Percentiles rank a stretch among this genome's conserved stretches.
Conservation (phyloP, 2,113 vertebrate species). For the Oryzias woworae region DNA sequence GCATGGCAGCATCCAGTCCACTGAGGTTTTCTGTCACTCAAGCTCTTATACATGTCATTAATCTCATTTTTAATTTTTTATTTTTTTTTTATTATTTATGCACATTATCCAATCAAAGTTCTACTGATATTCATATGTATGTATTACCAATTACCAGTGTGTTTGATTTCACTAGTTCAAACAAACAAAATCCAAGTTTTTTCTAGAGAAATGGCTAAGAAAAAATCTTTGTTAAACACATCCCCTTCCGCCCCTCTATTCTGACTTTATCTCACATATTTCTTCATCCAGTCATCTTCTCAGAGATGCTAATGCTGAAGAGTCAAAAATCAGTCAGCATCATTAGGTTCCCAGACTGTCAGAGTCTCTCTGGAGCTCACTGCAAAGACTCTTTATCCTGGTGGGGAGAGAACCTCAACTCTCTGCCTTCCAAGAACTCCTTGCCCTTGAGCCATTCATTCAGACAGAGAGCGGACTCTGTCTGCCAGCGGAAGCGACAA, state of each 20-base stretch:
- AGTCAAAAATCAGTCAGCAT: conserved; percentile 38
- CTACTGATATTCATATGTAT: too few relatives aligned
- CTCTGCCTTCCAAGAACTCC: conserved; percentile 33
- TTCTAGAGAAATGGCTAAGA: not conserved
- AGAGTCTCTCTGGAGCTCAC: conserved; percentile 45
- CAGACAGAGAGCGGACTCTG: conserved; percentile 53
- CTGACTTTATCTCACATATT: conserved; percentile 54
- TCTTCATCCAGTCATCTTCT: conserved; percentile 30
- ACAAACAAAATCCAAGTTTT: not conserved
- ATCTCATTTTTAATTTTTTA: too few relatives aligned
- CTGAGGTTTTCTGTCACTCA: too few relatives aligned
- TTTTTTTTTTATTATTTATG: too few relatives aligned
- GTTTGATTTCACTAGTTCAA: not conserved
- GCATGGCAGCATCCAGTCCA: not conserved
- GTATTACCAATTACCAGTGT: too few relatives aligned
- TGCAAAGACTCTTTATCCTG: conserved; percentile 26
- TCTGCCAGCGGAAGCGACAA: conserved; percentile 47
- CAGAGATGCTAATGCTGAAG: conserved; percentile 31
- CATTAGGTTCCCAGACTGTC: conserved; percentile 34
- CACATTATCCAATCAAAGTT: too few relatives aligned
- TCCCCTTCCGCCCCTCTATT: conserved; percentile 5
- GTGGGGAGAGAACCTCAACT: conserved; percentile 29
- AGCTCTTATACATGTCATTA: too few relatives aligned
- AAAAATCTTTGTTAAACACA: not conserved
- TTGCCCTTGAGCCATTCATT: conserved; percentile 46